Percentiles rank a stretch among this genome's conserved stretches.
Evolutionary conservation across 2,888 invertebrate genomes (phyloP).

Genomic region (Geotrupes spiniger): DNA sequence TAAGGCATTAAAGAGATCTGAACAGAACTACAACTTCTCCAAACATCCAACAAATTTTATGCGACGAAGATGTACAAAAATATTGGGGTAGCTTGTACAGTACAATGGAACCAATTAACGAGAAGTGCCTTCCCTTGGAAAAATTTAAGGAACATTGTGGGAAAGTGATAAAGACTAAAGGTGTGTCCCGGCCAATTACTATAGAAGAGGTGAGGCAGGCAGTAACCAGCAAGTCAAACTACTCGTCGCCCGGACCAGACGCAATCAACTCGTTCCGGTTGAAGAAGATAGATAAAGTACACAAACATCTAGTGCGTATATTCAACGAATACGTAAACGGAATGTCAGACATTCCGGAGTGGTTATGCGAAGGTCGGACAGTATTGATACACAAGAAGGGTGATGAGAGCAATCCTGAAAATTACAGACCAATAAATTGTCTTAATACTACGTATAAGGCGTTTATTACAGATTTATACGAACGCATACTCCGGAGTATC

Average conservation of each 20-base stretch:
- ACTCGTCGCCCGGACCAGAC: constrained; percentile 10
- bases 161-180: neutral
- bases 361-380: too few species aligned
- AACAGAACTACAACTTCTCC: neutral
- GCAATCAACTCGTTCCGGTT: constrained; percentile 12
- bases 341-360: too few species aligned
- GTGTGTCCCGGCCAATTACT: neutral
- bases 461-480: too few species aligned
- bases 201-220: constrained; percentile 1
- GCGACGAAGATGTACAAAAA: neutral
- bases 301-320: constrained; percentile 1
- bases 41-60: neutral
- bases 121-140: neutral
- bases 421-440: too few species aligned
- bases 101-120: neutral
- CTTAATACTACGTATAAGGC: too few species aligned
- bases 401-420: too few species aligned
- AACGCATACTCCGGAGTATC: too few species aligned
- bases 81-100: neutral
- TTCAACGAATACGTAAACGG: too few species aligned
- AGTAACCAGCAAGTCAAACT: constrained; percentile 1
- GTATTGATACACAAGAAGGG: too few species aligned
- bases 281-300: constrained; percentile 6
- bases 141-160: neutral
- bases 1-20: neutral